phyloP scores from a whole-genome alignment of 2,113 vertebrate species.

The Neolamprologus longior region DNA sequence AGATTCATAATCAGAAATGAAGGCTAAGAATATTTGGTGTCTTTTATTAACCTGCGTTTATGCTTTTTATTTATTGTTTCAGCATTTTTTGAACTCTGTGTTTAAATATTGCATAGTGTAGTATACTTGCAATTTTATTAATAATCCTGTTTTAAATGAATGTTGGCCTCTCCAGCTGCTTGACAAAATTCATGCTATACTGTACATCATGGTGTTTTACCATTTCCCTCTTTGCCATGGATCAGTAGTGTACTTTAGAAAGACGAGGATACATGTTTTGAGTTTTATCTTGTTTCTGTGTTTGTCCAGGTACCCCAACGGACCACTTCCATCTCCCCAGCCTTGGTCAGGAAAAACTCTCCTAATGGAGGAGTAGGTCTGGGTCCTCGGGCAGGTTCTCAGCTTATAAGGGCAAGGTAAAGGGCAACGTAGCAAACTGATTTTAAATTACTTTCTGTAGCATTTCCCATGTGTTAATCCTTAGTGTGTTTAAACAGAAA shows the following conservation, averaged over 20 bases:
- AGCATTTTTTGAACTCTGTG: neutral
- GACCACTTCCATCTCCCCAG: slow-evolving; percentile 95
- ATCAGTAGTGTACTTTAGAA: fast-evolving
- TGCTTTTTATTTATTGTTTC: neutral
- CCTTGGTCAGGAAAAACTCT: slow-evolving; percentile 90
- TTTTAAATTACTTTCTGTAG: neutral
- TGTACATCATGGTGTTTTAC: neutral
- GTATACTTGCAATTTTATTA: neutral
- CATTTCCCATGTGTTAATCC: neutral
- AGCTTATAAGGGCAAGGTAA: slow-evolving; percentile 86
- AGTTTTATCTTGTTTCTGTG: neutral
- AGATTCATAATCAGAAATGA: neutral
- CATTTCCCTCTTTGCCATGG: fast-evolving
- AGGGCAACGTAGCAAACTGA: neutral
- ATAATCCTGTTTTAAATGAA: neutral
- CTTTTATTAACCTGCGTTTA: neutral
- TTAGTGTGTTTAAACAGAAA: neutral
- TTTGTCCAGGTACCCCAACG: slow-evolving; percentile 82
- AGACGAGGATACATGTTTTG: neutral
- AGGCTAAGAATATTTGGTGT: neutral
- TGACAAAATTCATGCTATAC: neutral
- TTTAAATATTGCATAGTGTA: neutral
- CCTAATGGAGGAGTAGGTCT: slow-evolving; percentile 70
- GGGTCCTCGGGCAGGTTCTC: slow-evolving; percentile 79
- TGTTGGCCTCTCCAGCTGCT: neutral